phyloP scores from a whole-genome alignment of 1,140 invertebrate species.

The Cylas formicarius region DNA sequence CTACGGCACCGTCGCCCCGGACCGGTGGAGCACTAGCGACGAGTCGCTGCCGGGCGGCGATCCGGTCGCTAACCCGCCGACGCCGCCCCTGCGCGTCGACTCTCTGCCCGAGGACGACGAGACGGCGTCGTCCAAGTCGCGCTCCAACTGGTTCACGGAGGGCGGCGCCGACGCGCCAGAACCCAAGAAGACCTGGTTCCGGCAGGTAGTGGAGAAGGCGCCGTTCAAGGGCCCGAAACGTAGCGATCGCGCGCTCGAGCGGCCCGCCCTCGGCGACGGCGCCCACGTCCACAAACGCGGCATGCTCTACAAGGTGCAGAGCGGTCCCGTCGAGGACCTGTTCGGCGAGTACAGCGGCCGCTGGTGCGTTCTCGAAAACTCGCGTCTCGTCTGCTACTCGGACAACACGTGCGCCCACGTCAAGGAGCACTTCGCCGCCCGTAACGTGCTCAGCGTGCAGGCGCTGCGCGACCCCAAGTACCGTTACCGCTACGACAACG shows the following conservation, averaged over 20 bases:
- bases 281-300: conserved; percentile 35
- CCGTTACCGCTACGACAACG: conserved; percentile 47
- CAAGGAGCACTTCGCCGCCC: conserved; percentile 53
- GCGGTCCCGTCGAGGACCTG: conserved; percentile 39
- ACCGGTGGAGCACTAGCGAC: conserved; percentile 39
- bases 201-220: conserved; percentile 34
- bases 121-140: conserved; percentile 11
- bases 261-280: conserved; percentile 31
- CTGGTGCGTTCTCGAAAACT: conserved; percentile 40
- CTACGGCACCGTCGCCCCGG: conserved; percentile 37
- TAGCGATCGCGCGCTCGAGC: conserved; percentile 20
- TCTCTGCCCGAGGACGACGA: conserved; percentile 38
- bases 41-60: conserved; percentile 37
- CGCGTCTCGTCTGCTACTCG: conserved; percentile 34
- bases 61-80: conserved; percentile 42
- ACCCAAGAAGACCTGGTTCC: conserved; percentile 29
- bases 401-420: conserved; percentile 35
- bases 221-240: conserved; percentile 30
- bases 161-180: conserved; percentile 1
- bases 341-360: conserved; percentile 41
- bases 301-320: conserved; percentile 39
- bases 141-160: conserved; percentile 32
- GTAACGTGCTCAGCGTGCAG: conserved; percentile 54
- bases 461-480: conserved; percentile 54
- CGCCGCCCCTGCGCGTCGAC: conserved; percentile 46